Conservation (phyloP, 2,797 vertebrate genomes). For the Alca torda region DNA sequence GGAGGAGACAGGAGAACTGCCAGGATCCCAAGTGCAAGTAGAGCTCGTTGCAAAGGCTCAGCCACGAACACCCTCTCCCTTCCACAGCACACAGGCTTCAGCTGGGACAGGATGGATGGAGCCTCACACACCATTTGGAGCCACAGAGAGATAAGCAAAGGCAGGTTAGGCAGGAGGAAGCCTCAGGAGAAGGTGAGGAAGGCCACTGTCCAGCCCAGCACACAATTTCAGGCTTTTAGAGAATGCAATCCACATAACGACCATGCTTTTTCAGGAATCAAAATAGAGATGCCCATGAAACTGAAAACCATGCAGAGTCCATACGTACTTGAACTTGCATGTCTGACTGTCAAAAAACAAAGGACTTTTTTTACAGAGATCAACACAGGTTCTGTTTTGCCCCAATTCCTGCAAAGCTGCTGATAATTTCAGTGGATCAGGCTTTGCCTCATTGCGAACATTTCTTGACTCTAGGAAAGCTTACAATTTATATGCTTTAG, state of each 20-base stretch:
- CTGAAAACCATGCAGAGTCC: not conserved
- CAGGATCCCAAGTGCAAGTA: not conserved
- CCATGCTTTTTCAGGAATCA: not conserved
- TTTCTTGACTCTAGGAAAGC: not conserved
- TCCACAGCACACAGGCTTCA: not conserved
- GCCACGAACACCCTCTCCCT: fast-evolving
- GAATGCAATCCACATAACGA: not conserved
- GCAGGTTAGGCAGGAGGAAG: not conserved
- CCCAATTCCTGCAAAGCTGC: not conserved
- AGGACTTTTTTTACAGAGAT: not conserved
- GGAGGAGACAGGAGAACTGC: not conserved
- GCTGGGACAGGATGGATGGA: not conserved
- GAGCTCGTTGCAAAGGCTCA: not conserved
- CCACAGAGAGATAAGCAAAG: not conserved
- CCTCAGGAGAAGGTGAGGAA: not conserved
- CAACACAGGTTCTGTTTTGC: not conserved
- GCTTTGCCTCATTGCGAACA: not conserved
- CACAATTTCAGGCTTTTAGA: not conserved
- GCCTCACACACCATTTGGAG: not conserved
- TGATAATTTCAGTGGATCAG: not conserved
- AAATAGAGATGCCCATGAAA: not conserved
- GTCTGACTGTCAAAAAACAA: not conserved
- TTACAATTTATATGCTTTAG: not conserved
- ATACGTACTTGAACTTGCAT: not conserved
- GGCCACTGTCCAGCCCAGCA: not conserved